Conservation (phyloP, 2,113 vertebrate genomes). For the Tinamus guttatus region DNA sequence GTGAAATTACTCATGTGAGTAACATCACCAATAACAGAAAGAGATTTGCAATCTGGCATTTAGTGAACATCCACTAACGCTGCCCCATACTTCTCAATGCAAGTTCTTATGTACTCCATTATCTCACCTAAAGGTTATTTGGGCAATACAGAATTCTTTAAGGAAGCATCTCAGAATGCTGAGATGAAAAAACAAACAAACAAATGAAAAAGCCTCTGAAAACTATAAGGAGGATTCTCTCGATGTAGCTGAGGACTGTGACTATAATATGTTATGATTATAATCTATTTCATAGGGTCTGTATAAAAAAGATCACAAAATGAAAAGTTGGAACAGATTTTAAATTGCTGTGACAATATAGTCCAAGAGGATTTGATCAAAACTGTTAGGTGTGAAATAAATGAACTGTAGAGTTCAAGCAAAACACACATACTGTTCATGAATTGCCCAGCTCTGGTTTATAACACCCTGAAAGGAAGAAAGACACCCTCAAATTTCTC, state of each 20-base stretch:
- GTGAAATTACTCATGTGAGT: neutral
- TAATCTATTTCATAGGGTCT: neutral
- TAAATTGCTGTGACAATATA: neutral
- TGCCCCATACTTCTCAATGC: rapidly evolving
- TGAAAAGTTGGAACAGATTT: neutral
- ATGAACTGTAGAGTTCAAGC: neutral
- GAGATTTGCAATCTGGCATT: neutral
- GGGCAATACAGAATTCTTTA: neutral
- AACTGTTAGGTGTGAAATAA: neutral
- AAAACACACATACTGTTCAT: neutral
- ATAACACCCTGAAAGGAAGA: neutral
- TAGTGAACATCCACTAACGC: neutral
- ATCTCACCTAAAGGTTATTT: neutral
- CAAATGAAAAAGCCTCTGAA: neutral
- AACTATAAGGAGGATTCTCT: neutral
- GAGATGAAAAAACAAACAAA: neutral
- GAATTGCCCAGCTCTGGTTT: neutral
- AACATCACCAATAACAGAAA: neutral
- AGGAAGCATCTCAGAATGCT: neutral
- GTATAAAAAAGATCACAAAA: neutral
- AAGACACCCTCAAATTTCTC: neutral
- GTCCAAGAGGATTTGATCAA: neutral
- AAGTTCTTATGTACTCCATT: neutral
- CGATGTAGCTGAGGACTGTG: neutral
- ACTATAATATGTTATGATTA: neutral